Evolutionary conservation across 2,888 invertebrate genomes (phyloP).

Genomic region (Torymus aiolomorphi): DNA sequence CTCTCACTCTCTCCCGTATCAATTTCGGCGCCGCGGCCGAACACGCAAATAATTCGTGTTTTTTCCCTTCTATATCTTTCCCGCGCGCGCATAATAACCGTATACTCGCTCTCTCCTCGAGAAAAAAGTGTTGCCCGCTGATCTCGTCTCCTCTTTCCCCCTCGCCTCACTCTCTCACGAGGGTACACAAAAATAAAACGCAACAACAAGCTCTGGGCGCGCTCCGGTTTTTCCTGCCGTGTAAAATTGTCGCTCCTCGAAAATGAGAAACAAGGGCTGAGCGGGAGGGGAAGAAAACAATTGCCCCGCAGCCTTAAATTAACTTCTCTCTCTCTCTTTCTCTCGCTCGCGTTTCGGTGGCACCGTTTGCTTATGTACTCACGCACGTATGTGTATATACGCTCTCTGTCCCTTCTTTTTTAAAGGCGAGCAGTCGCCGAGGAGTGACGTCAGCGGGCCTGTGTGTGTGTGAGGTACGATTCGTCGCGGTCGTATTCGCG

Average conservation of each 20-base stretch:
- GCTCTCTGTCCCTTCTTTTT: neutral
- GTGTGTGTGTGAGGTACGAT: no score
- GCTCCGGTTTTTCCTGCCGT: conserved; percentile 9
- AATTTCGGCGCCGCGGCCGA: no score
- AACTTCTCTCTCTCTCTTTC: conserved; percentile 6
- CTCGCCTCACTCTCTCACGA: neutral
- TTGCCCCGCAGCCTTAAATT: conserved; percentile 39
- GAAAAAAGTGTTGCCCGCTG: no score
- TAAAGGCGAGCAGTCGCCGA: neutral
- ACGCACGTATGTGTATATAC: neutral
- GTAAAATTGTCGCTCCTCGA: conserved; percentile 21
- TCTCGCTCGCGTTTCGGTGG: neutral
- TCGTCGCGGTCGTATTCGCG: neutral
- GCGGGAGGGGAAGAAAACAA: conserved; percentile 24
- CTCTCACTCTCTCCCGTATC: no score
- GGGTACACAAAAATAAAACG: conserved; percentile 42
- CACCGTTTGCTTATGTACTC: conserved; percentile 4
- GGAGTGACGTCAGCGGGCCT: no score
- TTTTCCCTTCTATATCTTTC: no score
- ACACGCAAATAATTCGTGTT: no score
- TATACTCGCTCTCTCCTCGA: no score
- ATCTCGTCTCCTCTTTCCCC: no score
- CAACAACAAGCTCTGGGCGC: neutral
- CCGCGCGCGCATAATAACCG: no score
- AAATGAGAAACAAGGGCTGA: conserved; percentile 17